Percentiles rank a stretch among this genome's conserved stretches.
Evolutionary conservation across 2,888 invertebrate genomes (phyloP).

Genomic region (Zhuqinia jingwanae): DNA sequence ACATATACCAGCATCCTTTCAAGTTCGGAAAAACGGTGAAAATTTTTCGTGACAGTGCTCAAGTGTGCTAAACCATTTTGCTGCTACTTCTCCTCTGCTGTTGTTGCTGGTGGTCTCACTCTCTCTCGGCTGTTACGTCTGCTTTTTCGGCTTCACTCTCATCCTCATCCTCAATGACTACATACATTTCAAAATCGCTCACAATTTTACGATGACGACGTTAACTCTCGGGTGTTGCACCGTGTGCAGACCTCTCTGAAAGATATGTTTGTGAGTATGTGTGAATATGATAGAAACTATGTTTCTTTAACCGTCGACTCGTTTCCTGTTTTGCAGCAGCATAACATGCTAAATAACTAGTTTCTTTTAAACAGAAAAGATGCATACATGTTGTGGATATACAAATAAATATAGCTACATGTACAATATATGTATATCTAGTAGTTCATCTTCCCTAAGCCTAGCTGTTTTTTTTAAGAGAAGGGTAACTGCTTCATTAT

Average conservation of each 20-base stretch:
- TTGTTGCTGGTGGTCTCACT: slow-evolving; percentile 61
- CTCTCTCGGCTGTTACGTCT: slow-evolving; percentile 28
- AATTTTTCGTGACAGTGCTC: slow-evolving; percentile 30
- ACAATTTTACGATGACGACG: slow-evolving; percentile 37
- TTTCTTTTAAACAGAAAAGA: background rate
- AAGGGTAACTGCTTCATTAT: too few relatives aligned
- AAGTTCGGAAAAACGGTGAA: slow-evolving; percentile 65
- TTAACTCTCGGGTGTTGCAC: slow-evolving; percentile 67
- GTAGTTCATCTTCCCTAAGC: too few relatives aligned
- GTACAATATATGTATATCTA: too few relatives aligned
- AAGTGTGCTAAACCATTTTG: slow-evolving; percentile 48
- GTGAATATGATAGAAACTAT: slow-evolving; percentile 4
- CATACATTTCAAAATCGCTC: slow-evolving; percentile 24
- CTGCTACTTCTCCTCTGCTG: background rate
- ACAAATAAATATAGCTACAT: slow-evolving; percentile 31
- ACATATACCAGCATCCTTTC: slow-evolving; percentile 19
- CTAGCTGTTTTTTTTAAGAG: slow-evolving; percentile 63
- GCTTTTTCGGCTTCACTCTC: slow-evolving; percentile 25
- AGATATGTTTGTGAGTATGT: slow-evolving; percentile 36
- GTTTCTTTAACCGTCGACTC: background rate
- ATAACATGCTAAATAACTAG: background rate
- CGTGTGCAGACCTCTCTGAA: background rate
- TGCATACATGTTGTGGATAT: too few relatives aligned
- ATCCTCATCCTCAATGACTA: slow-evolving; percentile 36
- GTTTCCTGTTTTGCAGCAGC: slow-evolving; percentile 36